phyloP scores from a whole-genome alignment of 2,888 invertebrate species.

The Molanna angustata region DNA sequence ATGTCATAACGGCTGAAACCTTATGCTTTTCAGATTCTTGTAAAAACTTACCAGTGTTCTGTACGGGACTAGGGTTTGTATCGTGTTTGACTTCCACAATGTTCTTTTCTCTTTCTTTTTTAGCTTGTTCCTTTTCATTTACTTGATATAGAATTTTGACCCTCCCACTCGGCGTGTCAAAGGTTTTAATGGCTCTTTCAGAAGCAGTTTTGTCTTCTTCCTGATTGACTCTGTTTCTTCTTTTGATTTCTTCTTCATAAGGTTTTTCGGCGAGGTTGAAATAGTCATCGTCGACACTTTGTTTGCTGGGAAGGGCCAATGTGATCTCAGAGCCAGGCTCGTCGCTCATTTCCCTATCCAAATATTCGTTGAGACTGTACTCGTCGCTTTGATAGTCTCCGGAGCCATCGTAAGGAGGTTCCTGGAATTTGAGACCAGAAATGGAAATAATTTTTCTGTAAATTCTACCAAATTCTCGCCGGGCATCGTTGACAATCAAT shows the following conservation, averaged over 20 bases:
- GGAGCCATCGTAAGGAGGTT: conserved; percentile 3
- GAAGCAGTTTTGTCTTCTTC: conserved; percentile 18
- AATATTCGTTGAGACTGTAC: conserved; percentile 13
- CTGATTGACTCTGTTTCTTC: conserved; percentile 38
- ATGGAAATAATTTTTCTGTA: conserved; percentile 10
- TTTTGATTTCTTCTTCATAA: conserved; percentile 16
- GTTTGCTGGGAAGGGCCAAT: conserved; percentile 21
- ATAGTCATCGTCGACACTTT: conserved; percentile 20
- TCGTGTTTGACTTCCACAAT: conserved; percentile 18
- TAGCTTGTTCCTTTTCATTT: conserved; percentile 25
- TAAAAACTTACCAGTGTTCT: conserved; percentile 34
- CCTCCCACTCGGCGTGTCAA: conserved; percentile 47
- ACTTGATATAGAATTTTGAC: conserved; percentile 47
- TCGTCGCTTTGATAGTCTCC: not conserved
- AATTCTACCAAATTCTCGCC: conserved; percentile 1
- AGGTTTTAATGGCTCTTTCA: conserved; percentile 47
- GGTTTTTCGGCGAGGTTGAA: conserved; percentile 8
- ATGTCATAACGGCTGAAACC: conserved; percentile 48
- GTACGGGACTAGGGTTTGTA: conserved; percentile 22
- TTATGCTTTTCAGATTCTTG: conserved; percentile 43
- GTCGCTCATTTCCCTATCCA: conserved; percentile 39
- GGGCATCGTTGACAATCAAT: conserved; percentile 2
- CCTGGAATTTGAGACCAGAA: not conserved
- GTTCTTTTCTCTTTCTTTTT: conserved; percentile 21
- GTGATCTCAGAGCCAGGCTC: conserved; percentile 8